phyloP scores from a whole-genome alignment of 2,797 vertebrate genomes.

The Neolamprologus multifasciatus region DNA sequence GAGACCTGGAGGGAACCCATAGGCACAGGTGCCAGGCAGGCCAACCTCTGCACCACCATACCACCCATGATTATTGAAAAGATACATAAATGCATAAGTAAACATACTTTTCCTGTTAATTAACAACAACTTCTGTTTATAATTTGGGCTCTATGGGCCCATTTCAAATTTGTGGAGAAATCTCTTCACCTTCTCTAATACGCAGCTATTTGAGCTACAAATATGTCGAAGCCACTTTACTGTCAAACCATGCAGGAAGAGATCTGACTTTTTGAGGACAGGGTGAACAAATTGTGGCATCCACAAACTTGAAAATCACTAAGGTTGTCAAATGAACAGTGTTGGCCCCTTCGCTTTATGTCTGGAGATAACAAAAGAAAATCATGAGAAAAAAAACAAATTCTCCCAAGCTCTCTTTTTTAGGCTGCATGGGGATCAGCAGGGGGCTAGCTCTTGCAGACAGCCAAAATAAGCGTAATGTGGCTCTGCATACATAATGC shows the following conservation, averaged over 20 bases:
- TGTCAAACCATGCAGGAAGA: neutral
- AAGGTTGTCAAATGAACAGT: conserved; percentile 72
- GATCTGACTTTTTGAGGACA: neutral
- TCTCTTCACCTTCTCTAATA: neutral
- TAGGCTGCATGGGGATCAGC: conserved; percentile 76
- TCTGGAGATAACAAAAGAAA: conserved; percentile 62
- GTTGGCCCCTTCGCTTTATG: conserved; percentile 54
- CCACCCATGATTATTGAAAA: neutral
- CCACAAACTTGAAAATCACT: conserved; percentile 17
- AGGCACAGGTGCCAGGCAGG: neutral
- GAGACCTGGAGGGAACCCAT: neutral
- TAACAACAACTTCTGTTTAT: neutral
- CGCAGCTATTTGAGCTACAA: neutral
- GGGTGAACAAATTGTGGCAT: neutral
- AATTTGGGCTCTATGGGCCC: neutral
- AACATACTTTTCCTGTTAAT: neutral
- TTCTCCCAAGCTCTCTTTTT: conserved; percentile 50
- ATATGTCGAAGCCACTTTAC: neutral
- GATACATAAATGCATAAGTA: neutral
- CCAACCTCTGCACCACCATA: neutral
- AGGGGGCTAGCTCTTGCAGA: conserved; percentile 77
- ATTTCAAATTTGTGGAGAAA: neutral
- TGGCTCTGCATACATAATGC: conserved; percentile 96
- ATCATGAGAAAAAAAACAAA: conserved; percentile 56
- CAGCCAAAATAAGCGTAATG: conserved; percentile 84